These are phyloP conservation scores for Oreochromis grahami DNA, from an alignment of 2,797 vertebrate species.

Conservation along the genomic window DNA sequence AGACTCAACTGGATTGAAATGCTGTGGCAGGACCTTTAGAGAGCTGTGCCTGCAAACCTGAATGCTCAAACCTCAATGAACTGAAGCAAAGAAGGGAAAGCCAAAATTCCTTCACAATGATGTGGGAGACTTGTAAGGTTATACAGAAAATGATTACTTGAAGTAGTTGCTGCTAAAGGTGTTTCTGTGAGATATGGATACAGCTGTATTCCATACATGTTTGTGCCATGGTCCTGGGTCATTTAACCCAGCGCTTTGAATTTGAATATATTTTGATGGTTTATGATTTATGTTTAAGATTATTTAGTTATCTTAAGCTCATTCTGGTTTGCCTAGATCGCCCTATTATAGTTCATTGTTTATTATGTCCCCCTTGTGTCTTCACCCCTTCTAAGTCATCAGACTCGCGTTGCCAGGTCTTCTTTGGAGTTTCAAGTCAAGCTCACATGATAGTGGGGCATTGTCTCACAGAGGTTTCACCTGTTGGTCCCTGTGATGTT, in stretches of 20 bases:
- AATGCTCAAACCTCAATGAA: neutral
- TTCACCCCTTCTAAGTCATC: neutral
- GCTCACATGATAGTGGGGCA: neutral
- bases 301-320: neutral
- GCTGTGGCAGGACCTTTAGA: neutral
- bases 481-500: neutral
- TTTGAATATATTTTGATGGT: neutral
- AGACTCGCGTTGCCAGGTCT: accelerated
- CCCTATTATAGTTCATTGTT: neutral
- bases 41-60: neutral
- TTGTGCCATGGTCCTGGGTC: neutral
- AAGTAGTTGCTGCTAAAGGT: neutral
- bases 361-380: neutral
- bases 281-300: neutral
- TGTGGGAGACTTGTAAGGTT: neutral
- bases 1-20: neutral
- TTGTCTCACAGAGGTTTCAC: neutral
- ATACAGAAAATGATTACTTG: neutral
- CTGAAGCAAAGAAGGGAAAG: neutral
- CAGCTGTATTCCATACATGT: neutral
- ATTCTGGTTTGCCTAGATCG: neutral
- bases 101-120: neutral
- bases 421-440: neutral
- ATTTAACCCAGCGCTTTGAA: neutral
- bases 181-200: neutral